Percentiles rank a stretch among this genome's conserved stretches.
These are phyloP conservation scores for Cynopterus sphinx DNA, from an alignment of 2,797 vertebrate species.

Conservation along the genomic window DNA sequence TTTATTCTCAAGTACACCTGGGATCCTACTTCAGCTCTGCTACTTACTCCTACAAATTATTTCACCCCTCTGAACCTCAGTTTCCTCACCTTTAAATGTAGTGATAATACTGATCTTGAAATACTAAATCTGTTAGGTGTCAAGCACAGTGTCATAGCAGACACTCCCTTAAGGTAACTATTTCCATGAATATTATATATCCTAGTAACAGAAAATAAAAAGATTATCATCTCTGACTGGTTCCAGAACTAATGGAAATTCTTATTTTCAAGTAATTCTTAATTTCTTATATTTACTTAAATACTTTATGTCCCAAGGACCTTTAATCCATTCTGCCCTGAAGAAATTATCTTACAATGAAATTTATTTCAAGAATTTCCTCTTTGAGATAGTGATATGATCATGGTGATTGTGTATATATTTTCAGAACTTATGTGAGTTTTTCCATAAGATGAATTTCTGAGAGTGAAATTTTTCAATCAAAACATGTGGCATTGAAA, in stretches of 20 bases:
- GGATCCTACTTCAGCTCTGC: not conserved
- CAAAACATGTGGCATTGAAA: not conserved
- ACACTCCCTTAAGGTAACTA: not conserved
- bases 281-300: slow-evolving; percentile 24
- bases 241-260: not conserved
- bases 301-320: not conserved
- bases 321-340: not conserved
- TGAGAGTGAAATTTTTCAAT: not conserved
- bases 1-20: slow-evolving; percentile 4
- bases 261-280: too few species aligned
- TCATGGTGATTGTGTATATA: not conserved
- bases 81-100: not conserved
- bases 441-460: slow-evolving; percentile 47
- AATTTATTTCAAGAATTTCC: slow-evolving; percentile 53
- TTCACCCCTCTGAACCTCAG: not conserved
- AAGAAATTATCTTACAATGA: slow-evolving; percentile 45
- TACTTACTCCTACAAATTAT: not conserved
- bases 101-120: not conserved
- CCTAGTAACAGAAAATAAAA: not conserved
- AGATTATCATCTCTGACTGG: not conserved
- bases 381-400: slow-evolving; percentile 42
- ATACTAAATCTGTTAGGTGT: slow-evolving; percentile 8
- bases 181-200: not conserved
- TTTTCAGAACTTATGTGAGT: slow-evolving; percentile 11
- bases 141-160: not conserved